A percentile compares a stretch with the other conserved stretches of the same genome.
These are phyloP conservation scores for Smittia sp. DNA, from an alignment of 2,888 invertebrate genomes.

Conservation along the genomic window DNA sequence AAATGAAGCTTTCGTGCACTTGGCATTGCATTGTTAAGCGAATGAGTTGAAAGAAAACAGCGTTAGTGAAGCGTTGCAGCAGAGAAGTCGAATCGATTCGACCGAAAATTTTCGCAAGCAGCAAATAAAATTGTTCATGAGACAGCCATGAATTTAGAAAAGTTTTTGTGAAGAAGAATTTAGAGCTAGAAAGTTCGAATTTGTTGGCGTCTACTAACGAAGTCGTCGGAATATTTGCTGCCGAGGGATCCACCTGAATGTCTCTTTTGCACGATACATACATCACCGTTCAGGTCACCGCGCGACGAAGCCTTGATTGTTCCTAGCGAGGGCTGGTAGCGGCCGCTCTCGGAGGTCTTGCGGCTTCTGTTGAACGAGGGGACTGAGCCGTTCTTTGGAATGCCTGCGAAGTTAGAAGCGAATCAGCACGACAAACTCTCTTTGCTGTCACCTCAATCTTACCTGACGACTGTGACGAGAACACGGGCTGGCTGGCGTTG, in stretches of 20 bases:
- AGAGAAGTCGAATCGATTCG: too few species aligned
- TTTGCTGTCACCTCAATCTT: not conserved
- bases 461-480: conserved; percentile 69
- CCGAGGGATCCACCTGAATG: conserved; percentile 59
- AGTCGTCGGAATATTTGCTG: conserved; percentile 56
- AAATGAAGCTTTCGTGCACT: too few species aligned
- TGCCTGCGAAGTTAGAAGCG: conserved; percentile 48
- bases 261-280: conserved; percentile 58
- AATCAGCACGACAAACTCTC: too few species aligned
- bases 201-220: conserved; percentile 50
- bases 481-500: conserved; percentile 85
- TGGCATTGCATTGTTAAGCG: too few species aligned
- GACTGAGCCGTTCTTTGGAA: conserved; percentile 85
- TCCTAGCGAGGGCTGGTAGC: conserved; percentile 78
- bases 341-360: conserved; percentile 78
- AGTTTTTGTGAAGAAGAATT: not conserved
- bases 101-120: not conserved
- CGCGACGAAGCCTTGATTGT: conserved; percentile 77
- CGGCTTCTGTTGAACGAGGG: conserved; percentile 84
- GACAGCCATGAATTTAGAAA: not conserved
- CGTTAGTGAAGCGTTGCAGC: not conserved
- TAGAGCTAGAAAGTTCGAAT: not conserved
- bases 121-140: not conserved
- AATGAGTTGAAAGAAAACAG: too few species aligned
- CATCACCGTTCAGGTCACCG: conserved; percentile 73